Evolutionary conservation across 2,888 invertebrate species (phyloP), one percentile per base, ranked within the genome.

Genomic region (Lymantria dispar): DNA sequence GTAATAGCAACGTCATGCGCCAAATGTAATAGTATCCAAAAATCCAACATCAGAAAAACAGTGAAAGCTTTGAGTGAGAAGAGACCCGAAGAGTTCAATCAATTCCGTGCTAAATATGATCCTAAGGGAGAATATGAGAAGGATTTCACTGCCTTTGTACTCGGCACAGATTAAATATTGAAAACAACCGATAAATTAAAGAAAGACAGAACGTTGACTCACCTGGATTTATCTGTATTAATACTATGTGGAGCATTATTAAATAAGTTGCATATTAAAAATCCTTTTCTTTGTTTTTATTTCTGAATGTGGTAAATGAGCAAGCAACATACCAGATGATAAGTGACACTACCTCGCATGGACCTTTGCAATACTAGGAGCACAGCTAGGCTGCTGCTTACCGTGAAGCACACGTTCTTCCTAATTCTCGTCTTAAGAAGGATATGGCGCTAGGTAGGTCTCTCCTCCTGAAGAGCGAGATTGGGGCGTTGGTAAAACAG

Each of bases 1-100:
- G 80, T 89, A 7, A 76, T 89, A 37, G 66, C 79, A 0, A 83
- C 84, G 11, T 71, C 79, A 0, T 89, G 89, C 56, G 83, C 64
- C 0, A 88, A 90, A 65, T 90, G 88, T 58, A 62, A 77, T 1
- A 60, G 74, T 0, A 66, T 78, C 22, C 88, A 89, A 52, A 83
- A 70, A 43, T 33, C 57, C 0, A 64, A 76, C 49, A 62, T 87
- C 0, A 77, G 78, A 15, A 87, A 85, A 50, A 71, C 83, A 0
- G 83, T 88, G 0, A 85, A 78, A 40, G 77, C 80, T 0, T 53
- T 87, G 0, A 78, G 67, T 15, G 78, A 83, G 47, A 83, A 68
- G 57, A 83, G 68, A 62, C 83, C 83, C 0, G 73, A 74, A 0
- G 75, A 83, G 0, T 81, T 86, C 44, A 52, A 51, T 1, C 69